Evolutionary conservation across 2,113 vertebrate genomes (phyloP), one percentile per base, ranked within the genome.

Genomic region (Gymnorhina tibicen): DNA sequence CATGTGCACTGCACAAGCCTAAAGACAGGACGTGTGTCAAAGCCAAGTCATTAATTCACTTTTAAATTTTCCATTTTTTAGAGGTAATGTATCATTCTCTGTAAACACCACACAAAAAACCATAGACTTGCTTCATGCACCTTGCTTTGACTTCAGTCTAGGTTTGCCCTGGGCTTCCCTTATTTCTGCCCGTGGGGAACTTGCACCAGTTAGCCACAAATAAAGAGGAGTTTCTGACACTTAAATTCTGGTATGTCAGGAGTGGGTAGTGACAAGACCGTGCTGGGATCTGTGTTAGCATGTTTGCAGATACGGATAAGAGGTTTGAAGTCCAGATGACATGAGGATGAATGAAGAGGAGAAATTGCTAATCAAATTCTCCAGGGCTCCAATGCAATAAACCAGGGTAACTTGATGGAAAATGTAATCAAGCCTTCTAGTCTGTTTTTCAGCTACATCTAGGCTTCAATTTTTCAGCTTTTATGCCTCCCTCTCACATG

Each of bases 321-420:
- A 69, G 67, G 37, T 35, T 58, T 76, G 78, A 87, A 85, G 66
- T 73, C 32, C 91, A 90, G 63, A 85, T 79, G 87, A 83, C 63
- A 16, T 1, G 67, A 86, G 94, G 79, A 90, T 97, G 85, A 91
- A 85, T 70, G 78, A 93, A 89, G 93, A 94, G 70, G 59, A 94
- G 87, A 95, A 91, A 80, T 63, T 30, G 58, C 81, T 94, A 93
- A 96, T 91, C 89, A 47, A 83, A 94, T 96, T 90, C 63, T 96
- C 10, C 2, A 85, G 89, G 85, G 27, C 74, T 58, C 78, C 87
- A 94, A 76, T 83, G 82, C 81, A 87, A 94, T 95, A 93, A 96
- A 67, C 18, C 63, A 56, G 68, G 41, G 41, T 42, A 90, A 96
- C 81, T 91, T 58, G 87, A 96, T 89, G 81, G 93, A 66, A 95